Evolutionary conservation across 2,113 vertebrate genomes (phyloP), one percentile per base, ranked within the genome.

Genomic region (Nematolebias whitei): DNA sequence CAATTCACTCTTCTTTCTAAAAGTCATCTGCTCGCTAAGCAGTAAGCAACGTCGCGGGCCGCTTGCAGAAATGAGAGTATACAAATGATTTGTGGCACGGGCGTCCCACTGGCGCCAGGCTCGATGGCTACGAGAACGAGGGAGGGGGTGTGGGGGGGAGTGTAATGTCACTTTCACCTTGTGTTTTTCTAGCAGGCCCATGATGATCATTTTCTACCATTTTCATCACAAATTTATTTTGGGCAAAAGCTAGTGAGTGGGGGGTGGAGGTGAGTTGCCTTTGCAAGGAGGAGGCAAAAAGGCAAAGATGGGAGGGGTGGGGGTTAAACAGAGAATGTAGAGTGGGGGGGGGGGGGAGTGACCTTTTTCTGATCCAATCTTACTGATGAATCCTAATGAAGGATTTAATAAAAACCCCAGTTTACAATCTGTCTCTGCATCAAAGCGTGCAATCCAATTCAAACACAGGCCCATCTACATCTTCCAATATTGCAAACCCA

Each of bases 321-420:
- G n/a, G 38, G 41, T 57, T 23, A 18, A 57, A 35, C 5, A 35
- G 32, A 35, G 32, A 35, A 35, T 8, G 5, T 63, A 60, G 67
- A 63, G 76, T 3, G 48, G 68, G 56, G 62, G 73, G 73, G 44
- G 70, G 80, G 82, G 73, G 26, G 63, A 75, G 84, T 94, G 92
- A 93, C 93, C 92, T 93, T 93, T 93, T 90, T 93, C 92, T 93
- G 92, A 92, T 93, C 91, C 91, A 93, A 92, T 92, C 93, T 92
- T 80, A 80, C 92, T 93, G 92, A 93, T 94, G 93, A 94, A 92
- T 93, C 90, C 92, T 93, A 94, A 94, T 94, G 93, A 94, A 93
- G 92, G 93, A 91, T 93, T 93, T 93, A 93, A 93, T 94, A 93
- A 93, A 47, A 93, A 94, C 91, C 91, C 91, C 90, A 92, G 90